Percentiles rank a stretch among this genome's conserved stretches.
Conservation (phyloP, 2,888 invertebrate genomes). For the Leptinotarsa juncta region DNA sequence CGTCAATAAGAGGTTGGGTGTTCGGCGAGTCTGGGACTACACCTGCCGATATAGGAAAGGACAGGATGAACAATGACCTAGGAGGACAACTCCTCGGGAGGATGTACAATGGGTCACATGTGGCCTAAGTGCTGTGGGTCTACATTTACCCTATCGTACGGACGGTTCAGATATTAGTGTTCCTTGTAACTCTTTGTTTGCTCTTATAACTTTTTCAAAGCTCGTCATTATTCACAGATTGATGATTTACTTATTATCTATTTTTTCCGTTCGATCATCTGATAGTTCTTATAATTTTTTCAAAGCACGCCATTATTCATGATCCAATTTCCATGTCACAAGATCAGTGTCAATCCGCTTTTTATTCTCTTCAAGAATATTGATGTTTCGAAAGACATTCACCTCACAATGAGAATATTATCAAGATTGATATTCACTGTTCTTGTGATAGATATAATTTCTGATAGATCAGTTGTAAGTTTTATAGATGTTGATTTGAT, state of each 20-base stretch:
- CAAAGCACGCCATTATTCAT: conserved; percentile 3
- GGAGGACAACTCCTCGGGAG: no score
- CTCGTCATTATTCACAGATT: neutral
- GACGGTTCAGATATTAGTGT: neutral
- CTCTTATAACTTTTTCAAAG: neutral
- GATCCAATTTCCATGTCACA: conserved; percentile 18
- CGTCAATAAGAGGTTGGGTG: no score
- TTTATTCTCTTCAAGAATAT: neutral
- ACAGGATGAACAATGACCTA: no score
- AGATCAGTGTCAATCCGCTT: conserved; percentile 2
- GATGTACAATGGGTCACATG: no score
- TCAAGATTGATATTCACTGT: neutral
- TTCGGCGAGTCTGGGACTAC: no score
- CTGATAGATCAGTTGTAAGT: conserved; percentile 7
- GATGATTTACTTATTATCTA: no score
- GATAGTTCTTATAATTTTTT: neutral
- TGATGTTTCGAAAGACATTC: conserved; percentile 1
- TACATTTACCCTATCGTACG: no score
- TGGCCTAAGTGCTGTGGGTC: no score
- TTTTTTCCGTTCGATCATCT: neutral
- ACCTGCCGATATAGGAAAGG: no score
- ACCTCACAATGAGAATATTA: conserved; percentile 20
- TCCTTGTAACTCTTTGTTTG: neutral
- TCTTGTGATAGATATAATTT: neutral
- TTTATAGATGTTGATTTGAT: conserved; percentile 44